Conservation (phyloP, 2,888 invertebrate species). For the Orthosia incerta region DNA sequence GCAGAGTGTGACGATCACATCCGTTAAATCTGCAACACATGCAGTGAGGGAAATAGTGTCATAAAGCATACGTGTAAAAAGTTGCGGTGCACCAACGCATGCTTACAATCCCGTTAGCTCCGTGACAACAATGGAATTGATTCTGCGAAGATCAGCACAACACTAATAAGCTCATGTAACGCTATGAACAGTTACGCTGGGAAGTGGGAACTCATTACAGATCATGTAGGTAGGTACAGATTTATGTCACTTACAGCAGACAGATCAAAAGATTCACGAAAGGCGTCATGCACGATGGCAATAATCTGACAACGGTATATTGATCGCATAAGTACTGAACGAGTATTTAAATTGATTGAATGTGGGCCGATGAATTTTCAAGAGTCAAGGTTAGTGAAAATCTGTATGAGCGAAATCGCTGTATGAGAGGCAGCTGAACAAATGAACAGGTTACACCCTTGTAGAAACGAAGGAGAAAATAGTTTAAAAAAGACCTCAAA, state of each 20-base stretch:
- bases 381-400: conserved; percentile 39
- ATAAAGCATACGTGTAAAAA: conserved; percentile 66
- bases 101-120: conserved; percentile 66
- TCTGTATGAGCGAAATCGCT: conserved; percentile 7
- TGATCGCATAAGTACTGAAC: conserved; percentile 53
- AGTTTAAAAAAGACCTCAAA: not conserved
- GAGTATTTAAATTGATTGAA: conserved; percentile 58
- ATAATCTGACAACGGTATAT: conserved; percentile 66
- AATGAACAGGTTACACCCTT: not conserved
- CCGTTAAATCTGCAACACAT: conserved; percentile 65
- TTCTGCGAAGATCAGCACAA: conserved; percentile 52
- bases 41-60: conserved; percentile 61
- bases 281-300: conserved; percentile 60
- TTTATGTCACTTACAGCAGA: conserved; percentile 62
- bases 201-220: conserved; percentile 52
- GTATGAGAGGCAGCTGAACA: not conserved
- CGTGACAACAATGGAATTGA: conserved; percentile 67
- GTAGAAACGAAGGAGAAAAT: not conserved
- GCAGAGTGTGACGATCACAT: conserved; percentile 62
- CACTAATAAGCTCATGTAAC: conserved; percentile 54
- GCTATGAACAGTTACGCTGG: conserved; percentile 50
- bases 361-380: conserved; percentile 56
- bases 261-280: conserved; percentile 58
- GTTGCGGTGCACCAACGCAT: conserved; percentile 61
- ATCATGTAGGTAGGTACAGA: conserved; percentile 54